Evolutionary conservation across 2,888 invertebrate genomes (phyloP), one percentile per base, ranked within the genome.

Genomic region (Lasioglossum morio): DNA sequence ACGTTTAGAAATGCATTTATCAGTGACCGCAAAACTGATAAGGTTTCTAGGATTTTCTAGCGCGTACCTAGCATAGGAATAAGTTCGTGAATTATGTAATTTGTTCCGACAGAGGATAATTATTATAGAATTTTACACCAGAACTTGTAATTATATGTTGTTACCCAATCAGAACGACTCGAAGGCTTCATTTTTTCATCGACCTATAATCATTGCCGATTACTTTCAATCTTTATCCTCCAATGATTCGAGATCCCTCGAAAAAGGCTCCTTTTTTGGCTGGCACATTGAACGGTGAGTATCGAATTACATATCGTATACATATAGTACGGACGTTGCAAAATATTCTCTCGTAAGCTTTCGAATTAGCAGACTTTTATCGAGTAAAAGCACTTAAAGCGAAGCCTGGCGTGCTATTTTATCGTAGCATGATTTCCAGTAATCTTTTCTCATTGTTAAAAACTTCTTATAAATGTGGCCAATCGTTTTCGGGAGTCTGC

Each of bases 91-190:
- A 89, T 89, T 85, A 84, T 92, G 88, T 92, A 91, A 87, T 85
- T 89, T 90, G 85, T 90, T 88, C 85, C 89, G 84, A 89, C 81
- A 75, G 77, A 79, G 34, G 30, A 72, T 86, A 91, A 92, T 92
- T 90, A 91, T 92, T 89, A 91, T 86, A 91, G 80, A 89, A 89
- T 92, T 92, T 91, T 92, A 88, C 86, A 91, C 87, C 84, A 90
- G n/a, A 87, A 72, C 43, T 46, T 74, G 79, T 46, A 34, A 48
- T 63, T 72, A 73, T 66, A 72, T 69, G 69, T 72, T 84, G 27
- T 77, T 84, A 72, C 46, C 73, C 30, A 37, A 7, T 43, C 63
- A 34, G 37, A 57, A 53, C n/a, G 8, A 53, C 23, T 37, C n/a
- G 14, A 12, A 14, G 40, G 7, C 37, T 70, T 37, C 5, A n/a